Evolutionary conservation across 1,140 invertebrate genomes (phyloP), one percentile per base, ranked within the genome.

Genomic region (Diprion similis): DNA sequence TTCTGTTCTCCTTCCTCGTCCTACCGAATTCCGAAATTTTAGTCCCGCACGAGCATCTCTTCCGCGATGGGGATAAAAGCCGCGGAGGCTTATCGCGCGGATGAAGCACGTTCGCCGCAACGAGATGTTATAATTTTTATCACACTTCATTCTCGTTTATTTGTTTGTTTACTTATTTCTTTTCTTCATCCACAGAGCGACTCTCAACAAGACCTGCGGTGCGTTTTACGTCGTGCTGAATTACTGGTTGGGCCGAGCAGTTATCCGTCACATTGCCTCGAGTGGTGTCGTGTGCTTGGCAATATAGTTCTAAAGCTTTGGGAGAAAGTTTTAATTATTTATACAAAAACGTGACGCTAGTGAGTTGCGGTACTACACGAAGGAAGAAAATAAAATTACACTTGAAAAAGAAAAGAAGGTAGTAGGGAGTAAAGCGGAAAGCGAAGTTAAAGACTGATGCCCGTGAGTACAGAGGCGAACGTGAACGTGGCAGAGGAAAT

Each of bases 1-100:
- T 59, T 59, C 7, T n/a, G n/a, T 59, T 77, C 71, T 73, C 70
- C 19, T 68, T 19, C 18, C 59, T 19, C 18, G 37, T 18, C 37
- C 71, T 72, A 13, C 18, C 37, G 66, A 68, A 68, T 64, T 70
- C 66, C 37, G 71, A 78, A 80, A 79, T 80, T 82, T 79, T 72
- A 9, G 72, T 37, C 59, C 17, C 13, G 59, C 17, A 15, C 17
- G 59, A 37, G n/a, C 67, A 70, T 7, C 15, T 67, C 48, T 64
- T 15, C 59, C 47, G 69, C 74, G 66, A 68, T 9, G 68, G 11
- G 68, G 46, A 9, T 65, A 8, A 37, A 37, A 37, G 24, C 24
- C 24, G 24, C 2, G 24, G 24, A 37, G 24, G 24, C 24, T 37
- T 37, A 37, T 6, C 6, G 6, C 24, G 24, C 24, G 24, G 24